Percentiles rank a stretch among this genome's conserved stretches.
Conservation (phyloP, 1,140 invertebrate species). For the Probaryconus sp. region DNA sequence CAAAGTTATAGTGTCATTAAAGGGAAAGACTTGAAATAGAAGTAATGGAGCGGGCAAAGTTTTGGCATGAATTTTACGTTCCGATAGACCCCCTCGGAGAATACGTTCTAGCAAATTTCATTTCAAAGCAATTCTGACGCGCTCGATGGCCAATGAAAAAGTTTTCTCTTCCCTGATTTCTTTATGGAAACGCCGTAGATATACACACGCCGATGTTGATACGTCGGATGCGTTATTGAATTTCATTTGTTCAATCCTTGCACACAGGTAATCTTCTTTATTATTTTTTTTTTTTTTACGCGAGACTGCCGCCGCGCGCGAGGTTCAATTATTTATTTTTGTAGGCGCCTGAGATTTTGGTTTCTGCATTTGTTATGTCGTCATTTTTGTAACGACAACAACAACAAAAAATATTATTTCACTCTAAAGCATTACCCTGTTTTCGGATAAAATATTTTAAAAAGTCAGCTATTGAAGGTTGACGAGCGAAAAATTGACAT, state of each 20-base stretch:
- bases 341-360: too few species aligned
- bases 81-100: slow-evolving; percentile 46
- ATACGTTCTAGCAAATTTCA: slow-evolving; percentile 56
- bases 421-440: neutral
- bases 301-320: too few species aligned
- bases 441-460: neutral
- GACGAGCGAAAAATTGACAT: too few species aligned
- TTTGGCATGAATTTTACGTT: slow-evolving; percentile 53
- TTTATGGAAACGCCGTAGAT: slow-evolving; percentile 45
- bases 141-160: slow-evolving; percentile 55
- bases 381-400: too few species aligned
- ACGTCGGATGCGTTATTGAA: slow-evolving; percentile 46
- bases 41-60: slow-evolving; percentile 40
- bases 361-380: too few species aligned
- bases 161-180: slow-evolving; percentile 50
- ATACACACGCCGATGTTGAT: slow-evolving; percentile 39
- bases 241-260: slow-evolving; percentile 36
- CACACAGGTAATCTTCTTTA: too few species aligned
- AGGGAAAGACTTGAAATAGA: slow-evolving; percentile 30
- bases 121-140: slow-evolving; percentile 57
- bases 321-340: too few species aligned
- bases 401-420: too few species aligned
- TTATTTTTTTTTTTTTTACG: too few species aligned
- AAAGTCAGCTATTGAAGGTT: too few species aligned
- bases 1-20: slow-evolving; percentile 48